phyloP scores from a whole-genome alignment of 1,140 invertebrate genomes.

The Apolygus lucorum region DNA sequence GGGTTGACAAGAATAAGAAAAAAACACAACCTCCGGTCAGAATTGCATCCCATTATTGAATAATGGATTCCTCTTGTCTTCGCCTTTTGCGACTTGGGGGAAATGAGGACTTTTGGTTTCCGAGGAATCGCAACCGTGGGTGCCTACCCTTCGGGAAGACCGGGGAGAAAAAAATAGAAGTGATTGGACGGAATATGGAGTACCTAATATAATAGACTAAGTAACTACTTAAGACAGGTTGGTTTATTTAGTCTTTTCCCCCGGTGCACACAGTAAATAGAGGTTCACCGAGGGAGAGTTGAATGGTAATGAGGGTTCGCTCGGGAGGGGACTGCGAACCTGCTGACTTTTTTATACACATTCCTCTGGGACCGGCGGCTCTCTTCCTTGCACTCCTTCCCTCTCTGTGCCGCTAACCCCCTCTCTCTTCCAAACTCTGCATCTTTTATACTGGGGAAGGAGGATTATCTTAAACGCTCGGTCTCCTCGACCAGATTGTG shows the following conservation, averaged over 20 bases:
- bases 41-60: not conserved
- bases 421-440: slow-evolving; percentile 11
- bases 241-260: slow-evolving; percentile 1
- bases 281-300: slow-evolving; percentile 5
- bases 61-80: not conserved
- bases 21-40: not conserved
- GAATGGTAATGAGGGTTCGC: slow-evolving; percentile 14
- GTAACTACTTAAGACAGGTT: slow-evolving; percentile 5
- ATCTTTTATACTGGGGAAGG: slow-evolving; percentile 6
- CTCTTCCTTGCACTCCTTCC: slow-evolving; percentile 13
- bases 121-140: not conserved
- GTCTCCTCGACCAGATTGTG: not conserved
- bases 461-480: slow-evolving; percentile 13
- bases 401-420: not conserved
- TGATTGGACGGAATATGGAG: not conserved
- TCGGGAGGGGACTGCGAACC: slow-evolving; percentile 9
- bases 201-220: not conserved
- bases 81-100: not conserved
- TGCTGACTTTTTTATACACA: slow-evolving; percentile 14
- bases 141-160: no score
- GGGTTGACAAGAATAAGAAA: not conserved
- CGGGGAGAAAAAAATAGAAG: not conserved
- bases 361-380: not conserved
- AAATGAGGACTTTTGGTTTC: not conserved
- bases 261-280: slow-evolving; percentile 4